Conservation (phyloP, 2,888 invertebrate species). For the Nipponacmea schrenckii region DNA sequence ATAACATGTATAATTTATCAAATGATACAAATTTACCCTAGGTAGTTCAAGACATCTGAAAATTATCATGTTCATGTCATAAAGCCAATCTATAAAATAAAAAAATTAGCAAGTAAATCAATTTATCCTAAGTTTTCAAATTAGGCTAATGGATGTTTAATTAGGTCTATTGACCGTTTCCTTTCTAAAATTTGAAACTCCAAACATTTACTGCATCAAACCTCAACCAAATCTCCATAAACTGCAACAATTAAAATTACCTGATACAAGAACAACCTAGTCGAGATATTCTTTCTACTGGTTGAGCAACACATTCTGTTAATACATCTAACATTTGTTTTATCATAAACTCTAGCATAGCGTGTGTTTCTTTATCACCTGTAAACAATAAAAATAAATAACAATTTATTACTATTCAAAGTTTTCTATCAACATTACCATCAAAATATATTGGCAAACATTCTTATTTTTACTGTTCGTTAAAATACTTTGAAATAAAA, state of each 20-base stretch:
- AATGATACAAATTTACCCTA: too few species aligned
- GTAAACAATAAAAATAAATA: conserved; percentile 3
- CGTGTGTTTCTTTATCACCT: conserved; percentile 35
- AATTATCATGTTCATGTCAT: too few species aligned
- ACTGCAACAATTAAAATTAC: conserved; percentile 57
- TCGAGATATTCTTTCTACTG: conserved; percentile 88
- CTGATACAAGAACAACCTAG: conserved; percentile 90
- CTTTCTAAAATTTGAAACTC: too few species aligned
- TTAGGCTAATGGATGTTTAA: too few species aligned
- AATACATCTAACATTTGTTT: conserved; percentile 86
- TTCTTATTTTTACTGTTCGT: neutral
- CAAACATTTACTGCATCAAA: too few species aligned
- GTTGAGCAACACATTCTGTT: conserved; percentile 90
- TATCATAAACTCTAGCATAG: conserved; percentile 77
- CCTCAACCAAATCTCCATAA: too few species aligned
- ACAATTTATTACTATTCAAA: neutral
- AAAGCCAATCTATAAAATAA: too few species aligned
- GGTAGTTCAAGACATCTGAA: too few species aligned
- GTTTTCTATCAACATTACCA: neutral
- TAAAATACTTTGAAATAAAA: conserved; percentile 1
- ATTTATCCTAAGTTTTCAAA: too few species aligned
- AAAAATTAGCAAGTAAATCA: too few species aligned
- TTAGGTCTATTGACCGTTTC: too few species aligned
- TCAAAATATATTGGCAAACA: neutral
- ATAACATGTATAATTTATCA: neutral